Conservation (phyloP, 2,888 invertebrate genomes). For the Deroplatys truncata region DNA sequence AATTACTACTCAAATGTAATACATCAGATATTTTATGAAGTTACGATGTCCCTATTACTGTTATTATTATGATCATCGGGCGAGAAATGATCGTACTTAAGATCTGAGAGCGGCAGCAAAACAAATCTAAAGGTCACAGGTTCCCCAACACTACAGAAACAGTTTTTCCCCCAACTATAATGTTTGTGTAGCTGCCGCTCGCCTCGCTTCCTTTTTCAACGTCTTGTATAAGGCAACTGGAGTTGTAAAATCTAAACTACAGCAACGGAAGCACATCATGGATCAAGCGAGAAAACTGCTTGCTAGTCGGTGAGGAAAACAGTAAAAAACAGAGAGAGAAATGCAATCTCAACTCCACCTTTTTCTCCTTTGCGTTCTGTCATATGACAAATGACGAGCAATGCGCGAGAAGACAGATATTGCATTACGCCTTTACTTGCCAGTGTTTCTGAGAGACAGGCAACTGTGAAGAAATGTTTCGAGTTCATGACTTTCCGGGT, state of each 20-base stretch:
- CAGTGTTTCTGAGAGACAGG: neutral
- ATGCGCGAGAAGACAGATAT: conserved; percentile 1
- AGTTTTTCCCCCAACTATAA: too few relatives aligned
- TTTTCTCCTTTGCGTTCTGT: neutral
- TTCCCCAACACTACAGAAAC: too few relatives aligned
- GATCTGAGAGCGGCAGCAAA: too few relatives aligned
- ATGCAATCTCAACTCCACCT: neutral
- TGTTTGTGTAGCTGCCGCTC: too few relatives aligned
- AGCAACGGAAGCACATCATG: neutral
- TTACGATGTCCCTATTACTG: too few relatives aligned
- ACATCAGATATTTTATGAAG: too few relatives aligned
- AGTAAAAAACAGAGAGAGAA: neutral
- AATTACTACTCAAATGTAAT: too few relatives aligned
- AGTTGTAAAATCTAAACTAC: neutral
- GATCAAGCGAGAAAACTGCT: neutral
- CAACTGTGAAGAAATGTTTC: neutral
- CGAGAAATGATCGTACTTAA: too few relatives aligned
- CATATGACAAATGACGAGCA: conserved; percentile 5
- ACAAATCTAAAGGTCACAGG: too few relatives aligned
- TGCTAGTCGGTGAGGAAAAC: neutral
- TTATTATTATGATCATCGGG: too few relatives aligned
- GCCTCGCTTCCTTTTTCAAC: too few relatives aligned
- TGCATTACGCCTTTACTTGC: neutral
- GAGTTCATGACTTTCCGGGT: neutral
- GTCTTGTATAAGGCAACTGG: too few relatives aligned